These are phyloP conservation scores for Augochlorella aurata DNA, from an alignment of 2,888 invertebrate genomes.

Conservation along the genomic window DNA sequence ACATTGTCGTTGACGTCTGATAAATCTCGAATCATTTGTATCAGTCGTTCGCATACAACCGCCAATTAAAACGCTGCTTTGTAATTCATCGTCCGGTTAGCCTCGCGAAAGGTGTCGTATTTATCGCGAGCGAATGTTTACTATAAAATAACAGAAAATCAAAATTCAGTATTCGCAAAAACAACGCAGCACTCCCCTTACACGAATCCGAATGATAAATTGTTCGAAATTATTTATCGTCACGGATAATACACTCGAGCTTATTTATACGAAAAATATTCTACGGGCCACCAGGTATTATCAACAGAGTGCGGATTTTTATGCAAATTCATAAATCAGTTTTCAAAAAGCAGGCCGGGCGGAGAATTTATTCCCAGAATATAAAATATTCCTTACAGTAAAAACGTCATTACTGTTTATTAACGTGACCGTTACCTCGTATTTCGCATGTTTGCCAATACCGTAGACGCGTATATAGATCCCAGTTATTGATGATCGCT, in stretches of 20 bases:
- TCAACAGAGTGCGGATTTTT: neutral
- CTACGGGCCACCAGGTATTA: neutral
- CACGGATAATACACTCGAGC: neutral
- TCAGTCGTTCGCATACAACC: neutral
- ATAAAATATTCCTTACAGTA: neutral
- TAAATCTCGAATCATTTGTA: neutral
- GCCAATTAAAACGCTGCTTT: too few species aligned
- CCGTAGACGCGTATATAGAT: neutral
- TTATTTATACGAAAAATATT: neutral
- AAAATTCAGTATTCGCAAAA: neutral
- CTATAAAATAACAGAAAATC: too few species aligned
- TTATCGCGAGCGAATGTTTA: neutral
- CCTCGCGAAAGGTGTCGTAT: too few species aligned
- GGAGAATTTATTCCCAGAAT: neutral
- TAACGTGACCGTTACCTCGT: neutral
- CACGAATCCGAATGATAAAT: neutral
- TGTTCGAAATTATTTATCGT: neutral
- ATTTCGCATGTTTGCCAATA: neutral
- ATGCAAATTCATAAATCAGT: neutral
- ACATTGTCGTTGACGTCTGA: neutral
- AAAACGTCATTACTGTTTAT: neutral
- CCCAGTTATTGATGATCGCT: neutral
- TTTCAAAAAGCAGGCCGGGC: neutral
- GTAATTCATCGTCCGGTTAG: too few species aligned
- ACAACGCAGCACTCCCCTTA: neutral